Percentiles rank a stretch among this genome's conserved stretches.
phyloP scores from a whole-genome alignment of 2,888 invertebrate species.

The Cephus pulcher region DNA sequence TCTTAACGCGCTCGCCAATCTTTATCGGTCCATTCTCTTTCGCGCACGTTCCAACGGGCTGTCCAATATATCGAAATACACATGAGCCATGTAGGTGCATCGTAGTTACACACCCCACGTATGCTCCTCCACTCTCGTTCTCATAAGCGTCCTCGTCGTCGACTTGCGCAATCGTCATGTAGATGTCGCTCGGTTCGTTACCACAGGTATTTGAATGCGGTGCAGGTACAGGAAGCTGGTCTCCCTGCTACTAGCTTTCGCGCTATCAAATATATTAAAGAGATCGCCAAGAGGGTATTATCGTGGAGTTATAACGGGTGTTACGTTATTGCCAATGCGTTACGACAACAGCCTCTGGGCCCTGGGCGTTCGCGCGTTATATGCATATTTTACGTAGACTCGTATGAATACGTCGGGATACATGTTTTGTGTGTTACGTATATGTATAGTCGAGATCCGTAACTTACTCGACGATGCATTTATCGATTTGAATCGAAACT shows the following conservation, averaged over 20 bases:
- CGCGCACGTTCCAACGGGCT: neutral
- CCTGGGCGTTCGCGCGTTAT: neutral
- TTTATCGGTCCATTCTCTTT: neutral
- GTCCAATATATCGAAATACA: neutral
- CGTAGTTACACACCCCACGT: neutral
- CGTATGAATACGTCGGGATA: neutral
- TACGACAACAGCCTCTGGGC: neutral
- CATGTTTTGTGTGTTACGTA: neutral
- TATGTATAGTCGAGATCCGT: neutral
- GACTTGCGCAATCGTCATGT: neutral
- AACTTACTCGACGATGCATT: neutral
- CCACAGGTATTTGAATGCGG: neutral
- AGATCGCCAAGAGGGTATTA: neutral
- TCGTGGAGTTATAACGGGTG: neutral
- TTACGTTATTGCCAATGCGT: neutral
- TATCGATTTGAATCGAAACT: neutral
- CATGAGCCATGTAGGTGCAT: neutral
- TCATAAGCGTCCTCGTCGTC: neutral
- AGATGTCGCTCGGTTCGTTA: neutral
- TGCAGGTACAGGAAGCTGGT: neutral
- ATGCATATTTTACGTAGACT: neutral
- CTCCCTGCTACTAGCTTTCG: neutral
- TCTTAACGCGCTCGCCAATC: conserved; percentile 19
- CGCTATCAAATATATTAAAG: neutral
- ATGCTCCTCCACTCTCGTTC: neutral